A percentile compares a stretch with the other conserved stretches of the same genome.
phyloP scores from a whole-genome alignment of 2,888 invertebrate genomes.

The Cacoxenus indagator region DNA sequence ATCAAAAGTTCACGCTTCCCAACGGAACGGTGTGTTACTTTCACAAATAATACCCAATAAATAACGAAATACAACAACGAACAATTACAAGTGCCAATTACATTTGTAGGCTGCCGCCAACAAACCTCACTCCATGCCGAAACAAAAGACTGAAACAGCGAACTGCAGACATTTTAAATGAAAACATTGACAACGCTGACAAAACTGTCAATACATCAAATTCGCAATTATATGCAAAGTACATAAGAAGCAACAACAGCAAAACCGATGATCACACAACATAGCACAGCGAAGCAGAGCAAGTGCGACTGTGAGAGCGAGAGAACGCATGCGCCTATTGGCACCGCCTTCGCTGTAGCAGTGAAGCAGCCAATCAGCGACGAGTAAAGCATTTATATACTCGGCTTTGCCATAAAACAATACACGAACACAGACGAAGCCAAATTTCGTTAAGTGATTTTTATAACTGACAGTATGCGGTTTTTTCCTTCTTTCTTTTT shows the following conservation, averaged over 20 bases:
- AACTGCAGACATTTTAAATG: conserved; percentile 10
- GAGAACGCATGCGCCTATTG: conserved; percentile 17
- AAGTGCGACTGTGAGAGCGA: neutral
- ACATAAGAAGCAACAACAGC: neutral
- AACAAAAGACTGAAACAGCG: conserved; percentile 49
- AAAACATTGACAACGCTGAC: conserved; percentile 28
- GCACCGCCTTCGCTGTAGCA: conserved; percentile 23
- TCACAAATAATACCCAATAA: conserved; percentile 22
- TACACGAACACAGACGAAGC: neutral
- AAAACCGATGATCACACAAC: neutral
- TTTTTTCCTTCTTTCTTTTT: neutral
- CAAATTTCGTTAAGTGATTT: conserved; percentile 15
- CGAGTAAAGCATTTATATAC: conserved; percentile 15
- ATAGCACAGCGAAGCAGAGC: too few species aligned
- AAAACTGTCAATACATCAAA: conserved; percentile 47
- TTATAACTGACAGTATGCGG: neutral
- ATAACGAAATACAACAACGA: conserved; percentile 54
- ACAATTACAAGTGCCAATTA: neutral
- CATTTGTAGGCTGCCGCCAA: too few species aligned
- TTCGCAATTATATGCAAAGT: conserved; percentile 29
- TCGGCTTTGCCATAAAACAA: neutral
- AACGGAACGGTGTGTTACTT: neutral
- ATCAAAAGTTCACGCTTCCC: too few species aligned
- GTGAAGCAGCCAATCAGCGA: conserved; percentile 16
- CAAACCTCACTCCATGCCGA: too few species aligned